Evolutionary conservation across 2,888 invertebrate species (phyloP).

Genomic region (Diploptera punctata): DNA sequence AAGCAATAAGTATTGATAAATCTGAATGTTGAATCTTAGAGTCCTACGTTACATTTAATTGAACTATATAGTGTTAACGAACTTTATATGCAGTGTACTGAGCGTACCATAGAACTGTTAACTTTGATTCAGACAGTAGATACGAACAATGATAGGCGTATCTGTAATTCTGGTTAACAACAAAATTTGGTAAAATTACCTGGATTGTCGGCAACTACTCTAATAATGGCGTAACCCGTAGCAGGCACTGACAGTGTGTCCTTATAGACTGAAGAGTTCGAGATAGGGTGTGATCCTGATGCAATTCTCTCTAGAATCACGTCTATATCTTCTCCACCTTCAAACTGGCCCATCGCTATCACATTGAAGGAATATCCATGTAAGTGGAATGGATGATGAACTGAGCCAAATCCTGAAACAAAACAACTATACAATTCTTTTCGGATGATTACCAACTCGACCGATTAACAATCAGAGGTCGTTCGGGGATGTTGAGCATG

Average conservation of each 20-base stretch:
- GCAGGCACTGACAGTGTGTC: slow-evolving; percentile 70
- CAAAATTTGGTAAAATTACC: slow-evolving; percentile 55
- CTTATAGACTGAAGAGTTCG: slow-evolving; percentile 59
- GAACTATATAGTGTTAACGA: too few species aligned
- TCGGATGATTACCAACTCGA: neutral
- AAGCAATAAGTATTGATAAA: too few species aligned
- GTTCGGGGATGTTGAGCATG: neutral
- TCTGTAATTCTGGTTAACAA: too few species aligned
- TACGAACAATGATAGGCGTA: too few species aligned
- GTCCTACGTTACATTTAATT: too few species aligned
- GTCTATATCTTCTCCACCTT: slow-evolving; percentile 22
- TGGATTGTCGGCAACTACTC: slow-evolving; percentile 62
- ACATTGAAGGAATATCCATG: slow-evolving; percentile 65
- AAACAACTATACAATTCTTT: neutral
- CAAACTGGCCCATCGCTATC: slow-evolving; percentile 47
- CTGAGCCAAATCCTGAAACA: neutral
- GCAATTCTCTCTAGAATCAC: neutral
- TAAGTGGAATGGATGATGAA: slow-evolving; percentile 64
- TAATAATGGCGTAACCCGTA: slow-evolving; percentile 64
- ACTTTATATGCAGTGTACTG: too few species aligned
- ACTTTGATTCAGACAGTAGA: too few species aligned
- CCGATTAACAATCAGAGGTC: neutral
- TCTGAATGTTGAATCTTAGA: too few species aligned
- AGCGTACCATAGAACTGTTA: too few species aligned
- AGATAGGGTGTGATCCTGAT: neutral